Conservation (phyloP, 2,113 vertebrate species). For the Oxygymnocypris stewartii region DNA sequence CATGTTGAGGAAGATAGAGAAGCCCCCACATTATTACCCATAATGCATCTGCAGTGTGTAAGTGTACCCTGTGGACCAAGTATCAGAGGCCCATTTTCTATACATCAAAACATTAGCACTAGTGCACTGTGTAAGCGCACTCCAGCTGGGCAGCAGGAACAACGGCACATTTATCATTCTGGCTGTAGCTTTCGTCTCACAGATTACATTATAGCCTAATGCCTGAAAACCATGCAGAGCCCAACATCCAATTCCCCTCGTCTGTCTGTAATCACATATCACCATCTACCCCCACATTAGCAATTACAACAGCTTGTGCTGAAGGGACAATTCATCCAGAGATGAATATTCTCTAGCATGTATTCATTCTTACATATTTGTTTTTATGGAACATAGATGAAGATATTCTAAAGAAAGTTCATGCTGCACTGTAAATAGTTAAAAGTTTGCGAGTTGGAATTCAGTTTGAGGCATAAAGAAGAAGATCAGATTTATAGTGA, state of each 20-base stretch:
- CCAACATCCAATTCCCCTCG: background rate
- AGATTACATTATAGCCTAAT: slow-evolving; percentile 25
- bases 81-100: slow-evolving; percentile 26
- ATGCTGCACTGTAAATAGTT: background rate
- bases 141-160: slow-evolving; percentile 19
- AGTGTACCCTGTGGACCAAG: slow-evolving; percentile 17
- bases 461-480: background rate
- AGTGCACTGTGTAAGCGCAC: background rate
- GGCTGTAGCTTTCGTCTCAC: background rate
- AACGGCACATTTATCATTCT: slow-evolving; percentile 17
- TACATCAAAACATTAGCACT: slow-evolving; percentile 32
- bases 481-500: background rate
- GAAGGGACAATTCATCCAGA: background rate
- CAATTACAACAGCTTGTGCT: background rate
- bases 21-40: slow-evolving; percentile 6
- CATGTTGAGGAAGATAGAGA: slow-evolving; percentile 7
- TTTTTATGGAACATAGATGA: background rate
- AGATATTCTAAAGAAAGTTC: background rate
- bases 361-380: background rate
- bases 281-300: background rate
- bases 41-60: slow-evolving; percentile 27
- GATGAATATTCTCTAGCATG: background rate
- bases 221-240: background rate
- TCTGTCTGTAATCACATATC: background rate
- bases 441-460: background rate